Percentiles rank a stretch among this genome's conserved stretches.
phyloP scores from a whole-genome alignment of 2,113 vertebrate species.

The Aythya baeri region DNA sequence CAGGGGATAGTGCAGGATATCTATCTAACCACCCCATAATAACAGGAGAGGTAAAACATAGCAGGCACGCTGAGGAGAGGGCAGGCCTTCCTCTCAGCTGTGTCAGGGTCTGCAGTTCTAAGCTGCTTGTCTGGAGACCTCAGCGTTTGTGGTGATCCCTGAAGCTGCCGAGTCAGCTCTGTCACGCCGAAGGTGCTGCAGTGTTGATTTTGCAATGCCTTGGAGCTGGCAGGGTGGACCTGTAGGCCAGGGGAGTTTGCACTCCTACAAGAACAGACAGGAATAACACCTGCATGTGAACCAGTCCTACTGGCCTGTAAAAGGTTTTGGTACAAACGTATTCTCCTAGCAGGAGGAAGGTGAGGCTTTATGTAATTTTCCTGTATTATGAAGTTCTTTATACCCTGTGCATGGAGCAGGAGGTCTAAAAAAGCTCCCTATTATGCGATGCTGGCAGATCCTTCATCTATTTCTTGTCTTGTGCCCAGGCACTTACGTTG shows the following conservation, averaged over 20 bases:
- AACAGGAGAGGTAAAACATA: not conserved
- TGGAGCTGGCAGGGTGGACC: not conserved
- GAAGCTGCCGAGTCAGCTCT: no score
- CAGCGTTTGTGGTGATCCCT: no score
- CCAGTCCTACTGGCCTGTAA: not conserved
- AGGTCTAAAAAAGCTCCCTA: no score
- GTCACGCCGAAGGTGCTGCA: no score
- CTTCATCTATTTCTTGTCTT: no score
- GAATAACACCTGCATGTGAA: not conserved
- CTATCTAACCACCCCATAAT: not conserved
- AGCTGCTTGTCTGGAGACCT: no score
- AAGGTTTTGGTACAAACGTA: not conserved
- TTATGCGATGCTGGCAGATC: no score
- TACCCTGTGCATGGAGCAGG: no score
- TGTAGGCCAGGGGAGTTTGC: not conserved
- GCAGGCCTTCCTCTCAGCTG: no score
- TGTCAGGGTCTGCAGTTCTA: no score
- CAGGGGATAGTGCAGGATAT: not conserved
- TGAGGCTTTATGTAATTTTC: not conserved
- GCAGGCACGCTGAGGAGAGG: not conserved
- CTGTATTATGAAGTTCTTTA: no score
- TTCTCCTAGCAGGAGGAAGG: not conserved
- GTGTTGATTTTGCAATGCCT: not conserved
- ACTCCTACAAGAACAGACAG: not conserved
- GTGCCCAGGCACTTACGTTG: no score